Conservation (phyloP, 2,113 vertebrate genomes). For the Neomonachus schauinslandi region DNA sequence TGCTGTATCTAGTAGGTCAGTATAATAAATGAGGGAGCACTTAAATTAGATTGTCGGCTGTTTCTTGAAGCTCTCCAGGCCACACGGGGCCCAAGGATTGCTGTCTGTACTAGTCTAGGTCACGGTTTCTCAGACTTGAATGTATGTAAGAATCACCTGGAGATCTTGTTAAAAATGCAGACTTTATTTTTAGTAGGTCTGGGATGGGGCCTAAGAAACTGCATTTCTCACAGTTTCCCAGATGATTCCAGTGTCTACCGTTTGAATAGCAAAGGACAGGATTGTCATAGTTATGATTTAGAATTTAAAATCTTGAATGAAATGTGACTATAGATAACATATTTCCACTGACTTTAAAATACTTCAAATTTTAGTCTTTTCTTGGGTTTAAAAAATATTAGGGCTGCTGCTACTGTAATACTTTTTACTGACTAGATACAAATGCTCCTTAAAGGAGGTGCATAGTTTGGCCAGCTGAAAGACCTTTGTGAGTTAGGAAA, state of each 20-base stretch:
- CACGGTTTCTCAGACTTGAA: not conserved
- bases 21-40: not conserved
- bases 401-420: not conserved
- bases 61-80: not conserved
- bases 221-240: not conserved
- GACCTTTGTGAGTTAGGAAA: not conserved
- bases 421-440: not conserved
- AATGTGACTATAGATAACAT: not conserved
- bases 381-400: not conserved
- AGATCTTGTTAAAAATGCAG: not conserved
- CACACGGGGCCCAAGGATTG: not conserved
- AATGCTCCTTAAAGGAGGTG: not conserved
- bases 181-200: not conserved
- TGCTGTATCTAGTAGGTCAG: not conserved
- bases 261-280: not conserved
- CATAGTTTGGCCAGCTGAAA: not conserved
- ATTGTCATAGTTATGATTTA: not conserved
- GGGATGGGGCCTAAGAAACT: not conserved
- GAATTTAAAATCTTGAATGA: not conserved
- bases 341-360: not conserved
- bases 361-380: not conserved
- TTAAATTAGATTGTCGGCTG: not conserved
- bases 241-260: not conserved
- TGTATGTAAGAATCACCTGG: not conserved
- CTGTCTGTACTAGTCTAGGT: not conserved